A percentile compares a stretch with the other conserved stretches of the same genome.
Evolutionary conservation across 2,888 invertebrate species (phyloP).

Genomic region (Erynnis tages): DNA sequence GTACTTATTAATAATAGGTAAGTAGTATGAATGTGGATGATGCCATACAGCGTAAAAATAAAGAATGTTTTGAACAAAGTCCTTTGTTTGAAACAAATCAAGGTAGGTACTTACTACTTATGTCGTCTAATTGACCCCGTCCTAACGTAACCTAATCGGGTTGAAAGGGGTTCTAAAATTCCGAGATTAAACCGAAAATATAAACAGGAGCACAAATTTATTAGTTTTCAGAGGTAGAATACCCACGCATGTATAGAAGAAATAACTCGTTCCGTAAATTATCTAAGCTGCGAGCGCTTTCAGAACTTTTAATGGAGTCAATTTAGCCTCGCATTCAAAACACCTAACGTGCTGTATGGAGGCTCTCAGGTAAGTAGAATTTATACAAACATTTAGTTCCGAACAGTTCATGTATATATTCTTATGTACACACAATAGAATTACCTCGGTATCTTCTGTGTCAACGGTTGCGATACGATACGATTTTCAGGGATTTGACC

Average conservation of each 20-base stretch:
- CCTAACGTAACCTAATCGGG: neutral
- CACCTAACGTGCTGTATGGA: constrained; percentile 53
- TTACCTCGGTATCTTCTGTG: no score
- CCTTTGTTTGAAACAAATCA: neutral
- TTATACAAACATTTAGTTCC: constrained; percentile 64
- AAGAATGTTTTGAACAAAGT: constrained; percentile 15
- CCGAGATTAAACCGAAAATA: constrained; percentile 32
- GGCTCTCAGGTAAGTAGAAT: constrained; percentile 61
- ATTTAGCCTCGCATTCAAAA: constrained; percentile 77
- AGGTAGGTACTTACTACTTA: no score
- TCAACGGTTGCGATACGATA: no score
- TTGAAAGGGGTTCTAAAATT: constrained; percentile 7
- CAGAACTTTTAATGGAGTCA: constrained; percentile 80
- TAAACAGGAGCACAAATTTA: constrained; percentile 64
- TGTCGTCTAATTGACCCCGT: constrained; percentile 2
- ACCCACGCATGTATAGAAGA: constrained; percentile 64
- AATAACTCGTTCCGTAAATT: constrained; percentile 75
- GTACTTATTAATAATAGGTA: no score
- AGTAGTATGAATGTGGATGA: no score
- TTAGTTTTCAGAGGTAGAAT: constrained; percentile 66
- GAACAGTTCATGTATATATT: constrained; percentile 47
- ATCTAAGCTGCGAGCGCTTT: constrained; percentile 77
- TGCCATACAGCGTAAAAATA: no score
- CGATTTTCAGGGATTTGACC: no score
- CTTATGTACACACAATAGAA: no score